Conservation (phyloP, 2,797 vertebrate species). For the Melopsittacus undulatus region DNA sequence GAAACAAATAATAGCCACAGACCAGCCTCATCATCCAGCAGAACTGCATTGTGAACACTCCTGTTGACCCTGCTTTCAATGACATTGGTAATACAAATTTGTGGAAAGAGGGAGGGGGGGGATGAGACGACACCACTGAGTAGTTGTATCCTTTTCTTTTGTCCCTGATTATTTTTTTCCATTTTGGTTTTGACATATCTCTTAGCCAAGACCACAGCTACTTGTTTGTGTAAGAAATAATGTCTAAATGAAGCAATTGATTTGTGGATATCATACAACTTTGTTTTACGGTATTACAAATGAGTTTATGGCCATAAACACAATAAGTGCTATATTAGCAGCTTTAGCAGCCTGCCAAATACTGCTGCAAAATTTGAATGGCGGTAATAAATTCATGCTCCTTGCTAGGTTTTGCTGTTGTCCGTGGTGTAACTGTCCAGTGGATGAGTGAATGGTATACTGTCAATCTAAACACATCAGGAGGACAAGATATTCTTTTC, state of each 20-base stretch:
- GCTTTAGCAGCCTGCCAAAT: constrained; percentile 42
- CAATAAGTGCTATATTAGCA: constrained; percentile 49
- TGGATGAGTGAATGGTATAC: not conserved
- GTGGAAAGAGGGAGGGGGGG: not conserved
- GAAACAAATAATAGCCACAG: not conserved
- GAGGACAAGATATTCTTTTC: not conserved
- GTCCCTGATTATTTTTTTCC: not conserved
- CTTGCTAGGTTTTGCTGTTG: constrained; percentile 6
- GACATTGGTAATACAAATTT: not conserved
- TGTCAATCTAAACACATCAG: not conserved
- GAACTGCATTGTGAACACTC: not conserved
- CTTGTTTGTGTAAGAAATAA: constrained; percentile 39
- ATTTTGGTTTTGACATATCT: not conserved
- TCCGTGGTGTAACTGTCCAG: not conserved
- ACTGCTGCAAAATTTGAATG: constrained; percentile 30
- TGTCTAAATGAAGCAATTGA: constrained; percentile 46
- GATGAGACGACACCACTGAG: not conserved
- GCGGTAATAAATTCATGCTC: constrained; percentile 38
- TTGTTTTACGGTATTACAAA: constrained; percentile 44
- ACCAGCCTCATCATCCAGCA: not conserved
- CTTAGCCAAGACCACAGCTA: constrained; percentile 9
- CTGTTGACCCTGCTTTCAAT: not conserved
- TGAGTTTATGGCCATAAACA: constrained; percentile 45
- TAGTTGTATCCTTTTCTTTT: not conserved
- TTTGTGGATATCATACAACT: constrained; percentile 41